A percentile compares a stretch with the other conserved stretches of the same genome.
Evolutionary conservation across 2,797 vertebrate species (phyloP).

Genomic region (Erethizon dorsatum): DNA sequence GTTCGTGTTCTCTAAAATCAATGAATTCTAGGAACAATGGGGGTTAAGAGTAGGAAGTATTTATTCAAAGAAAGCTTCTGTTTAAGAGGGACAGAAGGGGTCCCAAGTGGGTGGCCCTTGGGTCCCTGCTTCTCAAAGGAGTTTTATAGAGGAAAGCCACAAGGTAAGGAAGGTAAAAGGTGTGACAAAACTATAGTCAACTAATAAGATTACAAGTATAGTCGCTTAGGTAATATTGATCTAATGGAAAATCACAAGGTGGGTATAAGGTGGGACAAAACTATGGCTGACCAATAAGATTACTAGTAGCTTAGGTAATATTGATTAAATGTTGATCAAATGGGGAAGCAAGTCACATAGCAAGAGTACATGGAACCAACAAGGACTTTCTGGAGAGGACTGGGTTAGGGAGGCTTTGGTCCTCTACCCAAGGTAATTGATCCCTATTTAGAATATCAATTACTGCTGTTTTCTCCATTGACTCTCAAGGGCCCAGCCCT

Average conservation of each 20-base stretch:
- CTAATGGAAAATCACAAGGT: background rate
- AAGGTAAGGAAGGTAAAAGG: background rate
- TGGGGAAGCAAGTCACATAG: background rate
- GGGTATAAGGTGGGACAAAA: background rate
- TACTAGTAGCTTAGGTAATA: background rate
- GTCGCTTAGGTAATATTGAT: background rate
- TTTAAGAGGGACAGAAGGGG: background rate
- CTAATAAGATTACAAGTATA: background rate
- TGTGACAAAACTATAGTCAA: background rate
- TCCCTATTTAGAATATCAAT: background rate
- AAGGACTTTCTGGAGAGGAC: background rate
- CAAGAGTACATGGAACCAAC: background rate
- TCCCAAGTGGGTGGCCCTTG: background rate
- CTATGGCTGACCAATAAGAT: too few species aligned
- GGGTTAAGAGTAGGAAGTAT: background rate
- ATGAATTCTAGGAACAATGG: background rate
- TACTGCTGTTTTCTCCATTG: background rate
- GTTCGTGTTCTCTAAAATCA: background rate
- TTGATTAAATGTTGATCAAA: background rate
- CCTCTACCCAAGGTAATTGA: background rate
- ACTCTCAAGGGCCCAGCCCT: background rate
- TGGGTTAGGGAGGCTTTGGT: background rate
- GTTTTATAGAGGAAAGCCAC: background rate
- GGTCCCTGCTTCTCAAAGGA: background rate
- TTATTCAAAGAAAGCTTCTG: background rate